Base-by-base conservation (phyloP, 2,113 vertebrate genomes). In the Oceanodroma tethys region DNA sequence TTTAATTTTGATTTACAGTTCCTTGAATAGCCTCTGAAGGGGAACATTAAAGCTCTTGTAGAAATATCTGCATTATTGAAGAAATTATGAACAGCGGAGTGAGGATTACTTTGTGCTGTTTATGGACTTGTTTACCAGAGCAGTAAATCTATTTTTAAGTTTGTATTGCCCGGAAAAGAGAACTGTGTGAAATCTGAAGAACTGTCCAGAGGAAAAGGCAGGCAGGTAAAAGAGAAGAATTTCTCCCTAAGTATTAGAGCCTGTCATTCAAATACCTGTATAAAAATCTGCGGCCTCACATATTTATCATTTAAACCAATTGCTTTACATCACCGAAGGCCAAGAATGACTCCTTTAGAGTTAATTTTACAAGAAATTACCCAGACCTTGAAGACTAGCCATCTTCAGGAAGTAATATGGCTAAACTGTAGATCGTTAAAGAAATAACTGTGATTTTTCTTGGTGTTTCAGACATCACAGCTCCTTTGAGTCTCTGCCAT, bases 41-140 rank as follows among this genome's bases (percentile, higher is more conserved):
- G 68, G 16, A 97, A 93, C 20, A 45, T 75, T 88, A 94, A 86
- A 90, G 65, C 80, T 75, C 73, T 32, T 88, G 70, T 68, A 96
- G 93, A 95, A 95, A 95, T 95, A 98, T 81, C 82, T 95, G 43
- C 47, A 89, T 93, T 97, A 95, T 96, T 95, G 83, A 86, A 95
- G 84, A 96, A 95, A 88, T 95, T 56, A 97, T 88, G 67, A 96
- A 97, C 79, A 91, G 47, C 59, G 58, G 83, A 94, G 88, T 53
- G 71, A 97, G 76, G 92, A 96, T 74, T 93, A 66, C 81, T 97
- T 91, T 90, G 60, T 83, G 75, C 95, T 88, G 84, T 94, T 98
- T 94, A 97, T 89, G 59, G 60, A 65, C 62, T 95, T 97, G 58
- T 97, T 98, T 98, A 97, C 59, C 60, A 91, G 73, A 95, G 93